Base-by-base conservation (phyloP, 2,113 vertebrate species). In the Oenanthe oenanthe region DNA sequence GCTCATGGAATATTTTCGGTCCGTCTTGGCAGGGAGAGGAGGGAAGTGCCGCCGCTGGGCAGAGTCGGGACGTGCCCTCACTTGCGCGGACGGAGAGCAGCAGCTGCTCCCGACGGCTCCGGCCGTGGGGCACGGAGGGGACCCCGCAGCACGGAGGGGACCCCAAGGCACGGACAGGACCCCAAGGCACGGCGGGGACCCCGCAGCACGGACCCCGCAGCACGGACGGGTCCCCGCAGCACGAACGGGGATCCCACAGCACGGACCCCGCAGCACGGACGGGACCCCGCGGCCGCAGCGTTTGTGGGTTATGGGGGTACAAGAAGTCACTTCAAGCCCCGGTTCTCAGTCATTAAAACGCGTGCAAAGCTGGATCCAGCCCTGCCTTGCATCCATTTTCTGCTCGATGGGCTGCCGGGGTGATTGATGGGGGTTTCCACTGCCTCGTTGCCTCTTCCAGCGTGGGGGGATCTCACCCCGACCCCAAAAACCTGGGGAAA, bases 1-100 rank as follows among this genome's bases (percentile, higher is more conserved):
- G 28, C 29, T 3, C 16, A 1, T 9, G 75, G 10, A 5, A n/a
- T 47, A 0, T 72, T 57, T 63, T 18, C 48, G 32, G 28, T 72
- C 20, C 6, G 13, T 8, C 32, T 10, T 4, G 22, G 9, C 21
- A 1, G 1, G 20, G 12, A 29, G 0, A 0, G 36, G 65, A 72
- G 92, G 77, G 67, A 45, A 29, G 12, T 2, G 63, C 17, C 17
- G 1, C 28, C 3, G 5, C n/a, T 17, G 58, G 17, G 71, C 3
- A 53, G 65, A 2, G 60, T 24, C 5, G 8, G 93, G 92, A 48
- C 92, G 2, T 89, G 89, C 22, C 73, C 80, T 26, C 29, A 2
- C 93, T 74, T 2, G 91, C 47, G 26, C 32, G 0, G 34, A 2
- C 50, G 26, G 32, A 56, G 21, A 34, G 1, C 25, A 1, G 51